Conservation (phyloP, 2,113 vertebrate species). For the Plectropomus leopardus region DNA sequence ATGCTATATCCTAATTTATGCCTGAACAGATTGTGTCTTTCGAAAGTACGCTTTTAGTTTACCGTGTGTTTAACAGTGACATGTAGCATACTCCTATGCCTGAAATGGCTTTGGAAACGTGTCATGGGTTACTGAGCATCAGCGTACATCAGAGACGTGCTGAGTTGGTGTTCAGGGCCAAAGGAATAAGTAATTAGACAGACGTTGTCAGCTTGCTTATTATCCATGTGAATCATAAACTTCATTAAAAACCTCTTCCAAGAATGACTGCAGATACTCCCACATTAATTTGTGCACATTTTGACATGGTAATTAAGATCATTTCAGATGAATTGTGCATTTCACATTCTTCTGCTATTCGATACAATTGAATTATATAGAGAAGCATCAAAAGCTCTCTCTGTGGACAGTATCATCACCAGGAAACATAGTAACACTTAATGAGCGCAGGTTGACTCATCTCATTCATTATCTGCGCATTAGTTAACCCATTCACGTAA, state of each 20-base stretch:
- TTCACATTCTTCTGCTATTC: slow-evolving; percentile 20
- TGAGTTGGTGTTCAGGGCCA: slow-evolving; percentile 50
- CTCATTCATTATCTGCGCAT: slow-evolving; percentile 46
- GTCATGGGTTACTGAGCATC: slow-evolving; percentile 37
- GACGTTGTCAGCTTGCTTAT: slow-evolving; percentile 60
- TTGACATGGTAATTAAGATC: slow-evolving; percentile 63
- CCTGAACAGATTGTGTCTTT: slow-evolving; percentile 37
- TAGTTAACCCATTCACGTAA: slow-evolving; percentile 64
- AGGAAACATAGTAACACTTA: slow-evolving; percentile 41
- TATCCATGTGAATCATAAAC: slow-evolving; percentile 65
- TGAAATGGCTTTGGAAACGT: slow-evolving; percentile 44
- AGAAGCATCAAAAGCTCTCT: slow-evolving; percentile 37
- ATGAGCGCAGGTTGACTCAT: slow-evolving; percentile 31
- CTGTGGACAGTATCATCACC: slow-evolving; percentile 21
- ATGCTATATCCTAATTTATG: slow-evolving; percentile 44
- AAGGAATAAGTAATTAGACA: slow-evolving; percentile 67
- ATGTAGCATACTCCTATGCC: slow-evolving; percentile 11
- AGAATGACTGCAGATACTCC: slow-evolving; percentile 54
- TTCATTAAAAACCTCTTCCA: slow-evolving; percentile 61
- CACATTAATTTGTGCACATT: slow-evolving; percentile 52
- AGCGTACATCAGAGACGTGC: slow-evolving; percentile 33
- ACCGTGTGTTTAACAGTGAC: slow-evolving; percentile 25
- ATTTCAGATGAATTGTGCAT: slow-evolving; percentile 31
- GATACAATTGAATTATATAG: slow-evolving; percentile 16
- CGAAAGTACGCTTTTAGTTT: slow-evolving; percentile 26